These are phyloP conservation scores for Halcyon malimbica DNA, from an alignment of 2,113 vertebrate species.

Conservation along the genomic window DNA sequence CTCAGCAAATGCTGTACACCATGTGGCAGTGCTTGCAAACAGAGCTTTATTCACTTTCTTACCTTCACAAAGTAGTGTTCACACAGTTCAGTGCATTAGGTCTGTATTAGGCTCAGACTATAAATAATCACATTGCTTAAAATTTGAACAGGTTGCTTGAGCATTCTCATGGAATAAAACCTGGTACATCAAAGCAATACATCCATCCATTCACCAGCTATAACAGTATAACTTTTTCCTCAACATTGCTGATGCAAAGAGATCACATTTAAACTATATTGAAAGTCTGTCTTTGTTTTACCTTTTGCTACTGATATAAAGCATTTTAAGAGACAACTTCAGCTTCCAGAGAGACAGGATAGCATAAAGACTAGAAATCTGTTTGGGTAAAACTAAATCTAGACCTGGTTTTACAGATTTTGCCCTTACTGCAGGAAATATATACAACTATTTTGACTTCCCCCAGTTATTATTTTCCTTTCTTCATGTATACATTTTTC, in stretches of 20 bases:
- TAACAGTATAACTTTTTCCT: not conserved
- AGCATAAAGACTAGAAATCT: not conserved
- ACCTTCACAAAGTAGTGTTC: conserved; percentile 33
- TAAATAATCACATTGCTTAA: conserved; percentile 55
- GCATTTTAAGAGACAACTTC: not conserved
- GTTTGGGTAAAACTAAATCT: not conserved
- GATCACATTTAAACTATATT: not conserved
- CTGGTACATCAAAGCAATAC: conserved; percentile 8
- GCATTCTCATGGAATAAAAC: conserved; percentile 40
- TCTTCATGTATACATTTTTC: not conserved
- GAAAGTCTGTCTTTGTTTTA: not conserved
- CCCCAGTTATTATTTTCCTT: not conserved
- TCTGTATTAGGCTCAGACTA: conserved; percentile 23
- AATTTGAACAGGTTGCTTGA: conserved; percentile 49
- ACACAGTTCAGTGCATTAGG: conserved; percentile 39
- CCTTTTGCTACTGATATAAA: not conserved
- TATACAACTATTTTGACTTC: not conserved
- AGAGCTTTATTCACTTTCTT: conserved; percentile 51
- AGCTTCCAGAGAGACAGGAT: not conserved
- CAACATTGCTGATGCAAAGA: not conserved
- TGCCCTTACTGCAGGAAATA: not conserved
- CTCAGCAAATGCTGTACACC: not conserved
- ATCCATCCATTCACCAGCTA: not conserved
- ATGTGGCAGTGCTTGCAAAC: conserved; percentile 57
- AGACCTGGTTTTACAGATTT: not conserved